A percentile compares a stretch with the other conserved stretches of the same genome.
Evolutionary conservation across 1,140 invertebrate species (phyloP).

Genomic region (Drosophila navojoa): DNA sequence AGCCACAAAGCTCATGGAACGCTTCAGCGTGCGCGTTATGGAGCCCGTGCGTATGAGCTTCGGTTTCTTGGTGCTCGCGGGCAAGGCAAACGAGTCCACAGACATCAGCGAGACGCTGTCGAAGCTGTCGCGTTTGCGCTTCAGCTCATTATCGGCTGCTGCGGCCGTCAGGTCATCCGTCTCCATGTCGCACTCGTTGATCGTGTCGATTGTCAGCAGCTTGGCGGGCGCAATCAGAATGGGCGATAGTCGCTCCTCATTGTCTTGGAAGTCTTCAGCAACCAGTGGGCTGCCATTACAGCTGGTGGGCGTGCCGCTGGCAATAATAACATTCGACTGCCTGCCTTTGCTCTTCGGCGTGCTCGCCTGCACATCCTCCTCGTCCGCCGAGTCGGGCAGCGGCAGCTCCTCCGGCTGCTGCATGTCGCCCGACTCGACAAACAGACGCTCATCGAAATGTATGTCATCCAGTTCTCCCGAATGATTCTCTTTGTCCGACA

Average conservation of each 20-base stretch:
- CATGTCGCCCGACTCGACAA: conserved; percentile 62
- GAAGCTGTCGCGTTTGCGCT: conserved; percentile 77
- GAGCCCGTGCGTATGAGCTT: conserved; percentile 80
- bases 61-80: conserved; percentile 74
- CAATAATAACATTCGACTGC: conserved; percentile 17
- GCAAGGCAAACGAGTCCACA: conserved; percentile 73
- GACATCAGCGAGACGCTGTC: conserved; percentile 79
- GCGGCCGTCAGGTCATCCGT: conserved; percentile 45
- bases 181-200: conserved; percentile 65
- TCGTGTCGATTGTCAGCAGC: conserved; percentile 37
- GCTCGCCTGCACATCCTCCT: conserved; percentile 60
- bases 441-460: conserved; percentile 76
- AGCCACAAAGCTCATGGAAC: conserved; percentile 80
- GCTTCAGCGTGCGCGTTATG: conserved; percentile 69
- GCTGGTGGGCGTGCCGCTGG: conserved; percentile 40
- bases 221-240: conserved; percentile 58
- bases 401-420: conserved; percentile 31
- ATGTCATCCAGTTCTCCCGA: conserved; percentile 60
- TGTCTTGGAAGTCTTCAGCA: conserved; percentile 42
- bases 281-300: conserved; percentile 35
- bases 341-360: conserved; percentile 64
- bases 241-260: conserved; percentile 64
- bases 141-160: conserved; percentile 58
- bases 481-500: conserved; percentile 46
- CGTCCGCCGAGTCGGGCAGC: conserved; percentile 57